Base-by-base conservation (phyloP, 1,140 invertebrate species). In the Paraescarpia echinospica region DNA sequence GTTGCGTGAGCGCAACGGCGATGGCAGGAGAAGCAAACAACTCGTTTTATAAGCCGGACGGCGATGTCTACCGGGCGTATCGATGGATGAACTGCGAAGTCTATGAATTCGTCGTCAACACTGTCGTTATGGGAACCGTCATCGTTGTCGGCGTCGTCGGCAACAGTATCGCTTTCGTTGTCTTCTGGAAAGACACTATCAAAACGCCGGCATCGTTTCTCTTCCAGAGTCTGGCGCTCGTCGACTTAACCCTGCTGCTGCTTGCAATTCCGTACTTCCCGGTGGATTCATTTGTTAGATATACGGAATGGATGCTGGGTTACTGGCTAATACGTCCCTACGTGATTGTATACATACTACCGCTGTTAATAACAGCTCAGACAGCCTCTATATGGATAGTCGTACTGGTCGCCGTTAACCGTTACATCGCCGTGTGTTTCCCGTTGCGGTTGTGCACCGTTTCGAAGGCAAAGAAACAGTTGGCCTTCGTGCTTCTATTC, bases 381-480 rank as follows among this genome's bases (percentile, higher is more conserved):
- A 93, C 93, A 18, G 92, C 93, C 31, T 91, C 93, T 22, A 90
- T 93, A 34, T 93, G 93, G 93, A 6, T 93, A 59, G 92, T 92
- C 27, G 93, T 93, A 5, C 89, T 93, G 51, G 92, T 93, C 12
- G 92, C 92, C 31, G 33, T 93, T 14, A 93, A 93, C 90, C 92
- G 93, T 22, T 93, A 92, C 93, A 90, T 93, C 35, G 93, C 93
- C 33, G 93, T 93, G 1, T 93, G 93, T 89, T 34, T 89, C 18
- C 93, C 93, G 27, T 31, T 88, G 33, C 35, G 91, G 1, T 88
- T 88, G 34, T 92, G 91, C 18, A 89, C 91, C 48, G 35, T 93
- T 9, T n/a, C 31, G 4, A 59, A 92, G 93, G 91, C 91, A 33
- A 88, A 90, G 88, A 93, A 92, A n/a, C 91, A 93, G 88, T 91